Evolutionary conservation across 2,113 vertebrate genomes (phyloP), one percentile per base, ranked within the genome.

Genomic region (Alectura lathami): DNA sequence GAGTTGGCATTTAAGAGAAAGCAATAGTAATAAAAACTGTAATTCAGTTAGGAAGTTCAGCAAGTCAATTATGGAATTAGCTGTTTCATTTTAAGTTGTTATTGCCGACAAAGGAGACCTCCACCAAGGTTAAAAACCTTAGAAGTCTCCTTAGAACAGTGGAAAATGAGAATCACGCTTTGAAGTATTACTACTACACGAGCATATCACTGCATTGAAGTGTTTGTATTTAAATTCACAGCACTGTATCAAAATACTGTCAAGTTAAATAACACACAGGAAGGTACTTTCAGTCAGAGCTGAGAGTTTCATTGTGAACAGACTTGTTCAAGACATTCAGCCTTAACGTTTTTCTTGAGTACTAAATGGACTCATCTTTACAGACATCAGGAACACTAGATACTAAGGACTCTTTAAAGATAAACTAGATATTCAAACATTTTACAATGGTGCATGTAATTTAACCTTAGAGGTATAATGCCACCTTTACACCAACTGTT

Each of bases 71-170:
- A 74, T 10, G 60, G 7, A 83, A 83, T 2, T 47, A 4, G 9
- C 2, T 75, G 16, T 38, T 87, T 53, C 9, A 48, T 53, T 85
- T 86, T 32, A 70, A 62, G 9, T 54, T 72, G 30, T 32, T 64
- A 56, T 0, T 45, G 8, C 29, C 8, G 8, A 8, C 76, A 54
- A 3, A 6, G 1, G 3, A 89, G 51, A 30, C 23, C 53, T 30
- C 16, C 32, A 78, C 15, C 8, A 80, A 59, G 14, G 66, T 69
- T 66, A 26, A 77, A 66, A 91, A 73, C 8, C 8, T 59, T 14
- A 36, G n/a, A 13, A 56, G 24, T 30, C n/a, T 42, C 16, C 30
- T 82, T 74, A 23, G 4, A 81, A 45, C 5, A 77, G 23, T 69
- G 32, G 67, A 83, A 84, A 59, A 79, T n/a, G 27, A 63, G 45